Evolutionary conservation across 2,888 invertebrate species (phyloP).

Genomic region (Clanis bilineata): DNA sequence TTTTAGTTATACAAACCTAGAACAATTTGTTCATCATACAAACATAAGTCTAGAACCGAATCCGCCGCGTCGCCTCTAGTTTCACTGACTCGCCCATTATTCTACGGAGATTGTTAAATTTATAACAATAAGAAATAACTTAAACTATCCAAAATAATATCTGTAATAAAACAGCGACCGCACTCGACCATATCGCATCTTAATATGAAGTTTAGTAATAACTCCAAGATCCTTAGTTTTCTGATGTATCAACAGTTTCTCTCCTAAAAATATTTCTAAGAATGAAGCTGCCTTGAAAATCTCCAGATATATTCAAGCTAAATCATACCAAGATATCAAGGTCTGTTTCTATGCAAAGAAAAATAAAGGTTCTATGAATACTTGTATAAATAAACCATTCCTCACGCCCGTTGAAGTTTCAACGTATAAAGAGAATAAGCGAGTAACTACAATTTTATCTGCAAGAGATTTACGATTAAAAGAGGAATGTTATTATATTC

Average conservation of each 20-base stretch:
- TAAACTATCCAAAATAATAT: no score
- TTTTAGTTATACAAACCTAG: no score
- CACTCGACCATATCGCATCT: background rate
- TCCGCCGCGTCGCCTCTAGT: no score
- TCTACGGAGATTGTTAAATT: no score
- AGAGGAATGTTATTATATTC: conserved; percentile 54
- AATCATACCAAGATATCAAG: conserved; percentile 9
- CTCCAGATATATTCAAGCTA: conserved; percentile 18
- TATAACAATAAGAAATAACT: no score
- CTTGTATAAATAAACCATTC: conserved; percentile 75
- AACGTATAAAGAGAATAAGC: conserved; percentile 61
- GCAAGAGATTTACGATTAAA: conserved; percentile 63
- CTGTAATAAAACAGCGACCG: background rate
- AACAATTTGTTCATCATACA: no score
- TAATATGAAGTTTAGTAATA: background rate
- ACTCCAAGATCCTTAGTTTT: background rate
- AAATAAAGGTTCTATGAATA: conserved; percentile 63
- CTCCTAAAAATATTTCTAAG: background rate
- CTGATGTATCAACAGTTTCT: background rate
- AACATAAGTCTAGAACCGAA: no score
- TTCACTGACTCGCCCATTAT: no score
- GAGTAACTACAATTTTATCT: conserved; percentile 53
- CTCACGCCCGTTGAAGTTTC: conserved; percentile 59
- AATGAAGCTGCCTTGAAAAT: background rate
- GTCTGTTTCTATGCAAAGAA: conserved; percentile 32